phyloP scores from a whole-genome alignment of 2,113 vertebrate genomes.

The Potamarius usumacintae region DNA sequence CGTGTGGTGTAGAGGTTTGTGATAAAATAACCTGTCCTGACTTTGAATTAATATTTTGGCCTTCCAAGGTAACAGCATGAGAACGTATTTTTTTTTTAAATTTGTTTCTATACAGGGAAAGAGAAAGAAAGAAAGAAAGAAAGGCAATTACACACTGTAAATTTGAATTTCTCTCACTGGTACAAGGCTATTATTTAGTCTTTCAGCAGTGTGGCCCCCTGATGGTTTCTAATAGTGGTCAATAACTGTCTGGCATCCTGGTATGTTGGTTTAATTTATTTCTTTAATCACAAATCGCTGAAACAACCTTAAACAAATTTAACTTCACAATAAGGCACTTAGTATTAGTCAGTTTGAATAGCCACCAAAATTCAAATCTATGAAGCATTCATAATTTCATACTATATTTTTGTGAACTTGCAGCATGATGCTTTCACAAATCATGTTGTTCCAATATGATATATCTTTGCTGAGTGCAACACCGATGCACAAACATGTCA shows the following conservation, averaged over 20 bases:
- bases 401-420: not conserved
- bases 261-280: not conserved
- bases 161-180: not conserved
- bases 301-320: not conserved
- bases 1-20: not conserved
- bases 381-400: not conserved
- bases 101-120: too few relatives aligned
- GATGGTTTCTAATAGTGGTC: constrained; percentile 26
- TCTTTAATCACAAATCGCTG: not conserved
- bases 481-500: not conserved
- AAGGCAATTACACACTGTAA: not conserved
- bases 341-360: not conserved
- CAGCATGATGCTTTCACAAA: not conserved
- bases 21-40: not conserved
- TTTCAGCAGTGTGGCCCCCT: constrained; percentile 47
- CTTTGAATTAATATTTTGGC: not conserved
- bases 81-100: too few relatives aligned
- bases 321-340: not conserved
- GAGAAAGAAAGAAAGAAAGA: too few relatives aligned
- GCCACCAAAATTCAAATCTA: not conserved
- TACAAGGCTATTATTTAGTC: not conserved
- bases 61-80: too few relatives aligned
- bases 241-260: not conserved
- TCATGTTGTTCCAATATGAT: not conserved
- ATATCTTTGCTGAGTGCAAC: too few relatives aligned